A percentile compares a stretch with the other conserved stretches of the same genome.
Evolutionary conservation across 1,140 invertebrate species (phyloP).

Genomic region (Cotesia vestalis): DNA sequence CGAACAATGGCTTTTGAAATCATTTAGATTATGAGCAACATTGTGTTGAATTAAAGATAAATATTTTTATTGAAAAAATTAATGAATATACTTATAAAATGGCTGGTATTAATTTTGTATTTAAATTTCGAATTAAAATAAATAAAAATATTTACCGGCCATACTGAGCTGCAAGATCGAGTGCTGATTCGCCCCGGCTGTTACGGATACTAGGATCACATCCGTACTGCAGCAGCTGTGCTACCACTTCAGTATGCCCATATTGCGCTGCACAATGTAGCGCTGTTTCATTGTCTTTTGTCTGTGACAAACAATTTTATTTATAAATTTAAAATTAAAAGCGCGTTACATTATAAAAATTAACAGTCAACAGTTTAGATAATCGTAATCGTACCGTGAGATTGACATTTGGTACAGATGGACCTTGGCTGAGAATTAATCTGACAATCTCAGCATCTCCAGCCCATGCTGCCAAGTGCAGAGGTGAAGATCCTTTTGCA

Average conservation of each 20-base stretch:
- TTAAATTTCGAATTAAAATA: constrained; percentile 24
- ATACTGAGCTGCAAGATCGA: constrained; percentile 94
- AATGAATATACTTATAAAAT: no score
- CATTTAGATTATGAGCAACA: no score
- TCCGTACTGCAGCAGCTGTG: constrained; percentile 83
- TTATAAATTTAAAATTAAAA: constrained; percentile 26
- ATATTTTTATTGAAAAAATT: no score
- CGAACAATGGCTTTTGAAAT: no score
- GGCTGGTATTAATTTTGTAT: background rate
- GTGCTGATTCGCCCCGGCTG: constrained; percentile 86
- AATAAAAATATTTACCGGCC: constrained; percentile 72
- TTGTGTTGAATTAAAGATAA: no score
- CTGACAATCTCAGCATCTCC: constrained; percentile 85
- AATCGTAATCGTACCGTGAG: constrained; percentile 72
- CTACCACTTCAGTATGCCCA: constrained; percentile 90
- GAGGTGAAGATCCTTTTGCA: constrained; percentile 83
- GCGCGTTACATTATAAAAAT: constrained; percentile 26
- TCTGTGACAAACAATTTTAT: constrained; percentile 69
- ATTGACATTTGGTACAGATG: constrained; percentile 82
- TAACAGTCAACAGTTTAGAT: background rate
- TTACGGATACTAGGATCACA: constrained; percentile 93
- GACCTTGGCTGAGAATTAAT: constrained; percentile 78
- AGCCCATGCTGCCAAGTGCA: constrained; percentile 91
- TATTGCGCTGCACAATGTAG: constrained; percentile 95
- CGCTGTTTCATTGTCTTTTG: constrained; percentile 91